These are phyloP conservation scores for Ochropleura plecta DNA, from an alignment of 2,888 invertebrate species.

Conservation along the genomic window DNA sequence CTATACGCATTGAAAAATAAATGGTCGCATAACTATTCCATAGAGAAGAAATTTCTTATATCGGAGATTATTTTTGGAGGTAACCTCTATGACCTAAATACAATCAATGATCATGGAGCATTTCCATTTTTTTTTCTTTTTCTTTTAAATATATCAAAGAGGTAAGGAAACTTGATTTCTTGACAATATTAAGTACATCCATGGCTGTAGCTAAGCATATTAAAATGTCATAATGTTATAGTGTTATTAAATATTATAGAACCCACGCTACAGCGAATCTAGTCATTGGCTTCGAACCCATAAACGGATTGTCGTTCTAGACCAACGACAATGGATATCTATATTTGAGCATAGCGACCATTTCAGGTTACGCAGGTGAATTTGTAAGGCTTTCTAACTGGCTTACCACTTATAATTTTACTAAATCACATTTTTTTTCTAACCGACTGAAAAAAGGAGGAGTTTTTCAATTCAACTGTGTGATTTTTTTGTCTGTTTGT, in stretches of 20 bases:
- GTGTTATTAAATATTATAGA: background rate
- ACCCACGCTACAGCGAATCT: background rate
- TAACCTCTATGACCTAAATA: background rate
- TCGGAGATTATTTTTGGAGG: background rate
- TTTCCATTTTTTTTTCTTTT: background rate
- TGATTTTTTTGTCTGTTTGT: no score
- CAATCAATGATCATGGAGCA: background rate
- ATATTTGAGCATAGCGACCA: conserved; percentile 17
- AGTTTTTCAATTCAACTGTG: no score
- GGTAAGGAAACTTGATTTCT: background rate
- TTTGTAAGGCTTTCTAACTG: conserved; percentile 13
- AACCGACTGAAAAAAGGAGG: no score
- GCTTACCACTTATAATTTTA: background rate
- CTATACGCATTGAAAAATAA: background rate
- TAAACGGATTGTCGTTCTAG: conserved; percentile 11
- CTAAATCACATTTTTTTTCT: no score
- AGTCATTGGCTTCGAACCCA: conserved; percentile 17
- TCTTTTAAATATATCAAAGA: background rate
- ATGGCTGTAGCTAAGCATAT: background rate
- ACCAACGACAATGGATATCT: conserved; percentile 17
- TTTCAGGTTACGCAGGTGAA: conserved; percentile 20
- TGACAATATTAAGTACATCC: background rate
- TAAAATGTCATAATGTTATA: background rate
- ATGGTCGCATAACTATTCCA: background rate
- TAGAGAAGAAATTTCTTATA: background rate